These are phyloP conservation scores for Ichneumon xanthorius DNA, from an alignment of 2,888 invertebrate species.

Conservation along the genomic window DNA sequence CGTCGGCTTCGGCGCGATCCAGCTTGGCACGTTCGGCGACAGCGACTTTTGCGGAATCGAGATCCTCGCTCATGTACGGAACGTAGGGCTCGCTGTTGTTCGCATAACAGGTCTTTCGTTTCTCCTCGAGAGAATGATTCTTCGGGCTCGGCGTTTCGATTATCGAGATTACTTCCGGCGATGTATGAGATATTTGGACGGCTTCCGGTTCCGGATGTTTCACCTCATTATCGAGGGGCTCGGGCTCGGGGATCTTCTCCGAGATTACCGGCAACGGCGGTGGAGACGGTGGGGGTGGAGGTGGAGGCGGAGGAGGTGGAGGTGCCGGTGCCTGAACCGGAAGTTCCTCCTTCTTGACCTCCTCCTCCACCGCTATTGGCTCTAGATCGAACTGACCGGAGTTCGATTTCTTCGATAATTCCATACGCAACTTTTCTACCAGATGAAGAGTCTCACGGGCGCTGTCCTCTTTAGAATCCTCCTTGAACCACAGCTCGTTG, in stretches of 20 bases:
- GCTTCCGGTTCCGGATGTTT: conserved; percentile 67
- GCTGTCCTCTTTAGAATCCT: conserved; percentile 93
- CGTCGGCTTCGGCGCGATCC: conserved; percentile 86
- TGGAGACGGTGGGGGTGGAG: conserved; percentile 49
- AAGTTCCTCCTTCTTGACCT: conserved; percentile 78
- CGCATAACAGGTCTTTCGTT: conserved; percentile 79
- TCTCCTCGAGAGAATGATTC: conserved; percentile 77
- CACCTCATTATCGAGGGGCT: conserved; percentile 61
- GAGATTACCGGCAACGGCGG: conserved; percentile 35
- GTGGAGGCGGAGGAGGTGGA: conserved; percentile 24
- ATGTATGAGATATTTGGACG: conserved; percentile 39
- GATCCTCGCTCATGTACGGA: conserved; percentile 80
- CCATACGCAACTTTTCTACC: conserved; percentile 93
- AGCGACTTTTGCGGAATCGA: conserved; percentile 82
- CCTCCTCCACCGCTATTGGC: conserved; percentile 81
- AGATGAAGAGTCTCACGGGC: conserved; percentile 93
- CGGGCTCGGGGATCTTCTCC: conserved; percentile 49
- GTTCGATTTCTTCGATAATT: conserved; percentile 89
- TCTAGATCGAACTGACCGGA: conserved; percentile 86
- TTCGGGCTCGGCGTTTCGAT: conserved; percentile 66
- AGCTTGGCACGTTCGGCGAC: conserved; percentile 84
- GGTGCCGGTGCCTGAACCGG: conserved; percentile 29
- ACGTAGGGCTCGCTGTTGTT: conserved; percentile 78
- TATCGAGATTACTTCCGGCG: conserved; percentile 57
- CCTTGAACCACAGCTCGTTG: conserved; percentile 89